A percentile compares a stretch with the other conserved stretches of the same genome.
These are phyloP conservation scores for Vanessa atalanta DNA, from an alignment of 1,140 invertebrate genomes.

Conservation along the genomic window DNA sequence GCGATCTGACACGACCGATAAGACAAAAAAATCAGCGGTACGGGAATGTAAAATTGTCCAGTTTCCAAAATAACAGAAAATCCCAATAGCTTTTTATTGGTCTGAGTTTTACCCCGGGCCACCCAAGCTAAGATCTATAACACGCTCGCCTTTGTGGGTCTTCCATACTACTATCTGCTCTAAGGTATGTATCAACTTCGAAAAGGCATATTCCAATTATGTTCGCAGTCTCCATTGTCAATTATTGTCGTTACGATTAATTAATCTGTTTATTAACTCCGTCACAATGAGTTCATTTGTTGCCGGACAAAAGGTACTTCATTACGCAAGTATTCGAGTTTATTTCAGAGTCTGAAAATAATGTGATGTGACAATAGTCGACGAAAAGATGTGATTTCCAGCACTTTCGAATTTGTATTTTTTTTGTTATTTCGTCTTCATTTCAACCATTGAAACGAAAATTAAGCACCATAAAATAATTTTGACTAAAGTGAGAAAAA, in stretches of 20 bases:
- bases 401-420: too few relatives aligned
- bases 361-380: neutral
- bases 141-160: too few relatives aligned
- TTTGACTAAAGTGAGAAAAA: too few relatives aligned
- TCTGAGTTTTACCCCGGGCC: neutral
- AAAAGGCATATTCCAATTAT: slow-evolving; percentile 32
- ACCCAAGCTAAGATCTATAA: neutral
- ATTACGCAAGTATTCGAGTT: slow-evolving; percentile 16
- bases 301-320: slow-evolving; percentile 29
- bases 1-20: too few relatives aligned
- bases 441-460: too few relatives aligned
- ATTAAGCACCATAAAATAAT: too few relatives aligned
- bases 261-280: slow-evolving; percentile 33
- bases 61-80: neutral
- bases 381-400: neutral
- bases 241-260: slow-evolving; percentile 32
- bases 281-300: slow-evolving; percentile 27
- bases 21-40: neutral
- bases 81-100: too few relatives aligned
- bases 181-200: slow-evolving; percentile 9
- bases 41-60: too few relatives aligned
- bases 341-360: slow-evolving; percentile 11
- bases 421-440: too few relatives aligned
- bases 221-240: slow-evolving; percentile 26
- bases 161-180: neutral